Percentiles rank a stretch among this genome's conserved stretches.
Conservation (phyloP, 1,140 invertebrate genomes). For the Gonatopus flavifemur region DNA sequence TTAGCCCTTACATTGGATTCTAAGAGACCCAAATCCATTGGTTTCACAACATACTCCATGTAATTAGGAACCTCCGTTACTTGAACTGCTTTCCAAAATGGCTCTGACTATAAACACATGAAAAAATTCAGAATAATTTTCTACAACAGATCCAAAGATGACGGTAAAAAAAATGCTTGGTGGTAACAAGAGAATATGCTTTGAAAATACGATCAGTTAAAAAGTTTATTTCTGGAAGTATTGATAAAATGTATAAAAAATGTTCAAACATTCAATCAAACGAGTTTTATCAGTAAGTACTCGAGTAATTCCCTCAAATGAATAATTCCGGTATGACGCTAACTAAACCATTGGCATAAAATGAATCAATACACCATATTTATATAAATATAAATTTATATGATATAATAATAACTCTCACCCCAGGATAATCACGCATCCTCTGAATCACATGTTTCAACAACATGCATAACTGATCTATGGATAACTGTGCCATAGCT, state of each 20-base stretch:
- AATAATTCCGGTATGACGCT: constrained; percentile 1
- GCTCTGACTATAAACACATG: constrained; percentile 66
- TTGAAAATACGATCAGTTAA: no score
- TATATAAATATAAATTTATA: constrained; percentile 12
- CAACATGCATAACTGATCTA: constrained; percentile 74
- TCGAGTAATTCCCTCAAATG: constrained; percentile 7
- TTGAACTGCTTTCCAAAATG: constrained; percentile 77
- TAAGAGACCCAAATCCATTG: constrained; percentile 79
- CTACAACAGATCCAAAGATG: neutral
- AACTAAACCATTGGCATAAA: constrained; percentile 2
- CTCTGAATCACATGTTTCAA: constrained; percentile 73
- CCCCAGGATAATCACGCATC: constrained; percentile 73
- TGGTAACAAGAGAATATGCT: constrained; percentile 3
- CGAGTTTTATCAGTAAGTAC: no score
- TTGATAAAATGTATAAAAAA: constrained; percentile 1
- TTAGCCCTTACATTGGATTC: constrained; percentile 77
- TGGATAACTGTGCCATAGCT: constrained; percentile 70
- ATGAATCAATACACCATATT: neutral
- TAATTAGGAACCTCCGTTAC: constrained; percentile 70
- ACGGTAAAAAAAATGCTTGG: constrained; percentile 3
- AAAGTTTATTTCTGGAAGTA: neutral
- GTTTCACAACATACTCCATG: constrained; percentile 77
- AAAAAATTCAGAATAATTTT: constrained; percentile 14
- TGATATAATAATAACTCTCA: no score
- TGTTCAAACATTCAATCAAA: no score